phyloP scores from a whole-genome alignment of 2,113 vertebrate species.

The Rhizomys pruinosus region DNA sequence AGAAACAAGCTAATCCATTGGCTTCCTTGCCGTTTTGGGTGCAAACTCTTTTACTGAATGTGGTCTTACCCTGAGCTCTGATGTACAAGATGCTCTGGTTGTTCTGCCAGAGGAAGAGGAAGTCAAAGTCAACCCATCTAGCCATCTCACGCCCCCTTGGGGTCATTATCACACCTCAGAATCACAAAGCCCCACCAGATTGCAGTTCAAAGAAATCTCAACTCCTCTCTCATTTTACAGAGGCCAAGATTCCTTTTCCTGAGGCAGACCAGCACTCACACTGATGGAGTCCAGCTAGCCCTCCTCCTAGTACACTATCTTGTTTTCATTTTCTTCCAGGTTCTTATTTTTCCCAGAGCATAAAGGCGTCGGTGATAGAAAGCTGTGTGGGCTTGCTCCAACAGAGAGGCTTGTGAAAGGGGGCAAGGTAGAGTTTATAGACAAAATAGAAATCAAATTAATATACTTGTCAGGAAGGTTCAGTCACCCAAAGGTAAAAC shows the following conservation, averaged over 20 bases:
- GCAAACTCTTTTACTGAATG: background rate
- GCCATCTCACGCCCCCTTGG: no score
- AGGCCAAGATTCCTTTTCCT: background rate
- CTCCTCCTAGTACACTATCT: background rate
- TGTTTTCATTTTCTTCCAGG: background rate
- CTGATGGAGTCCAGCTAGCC: no score
- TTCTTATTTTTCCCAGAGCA: background rate
- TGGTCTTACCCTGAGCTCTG: background rate
- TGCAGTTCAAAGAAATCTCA: background rate
- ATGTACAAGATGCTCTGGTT: background rate
- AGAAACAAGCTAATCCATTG: background rate
- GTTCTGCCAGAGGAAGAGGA: background rate
- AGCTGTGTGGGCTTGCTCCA: background rate
- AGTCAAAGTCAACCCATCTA: background rate
- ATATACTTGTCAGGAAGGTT: background rate
- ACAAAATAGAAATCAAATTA: background rate
- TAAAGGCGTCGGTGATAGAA: background rate
- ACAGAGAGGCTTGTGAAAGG: accelerated
- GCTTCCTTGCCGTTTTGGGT: background rate
- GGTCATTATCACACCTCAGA: background rate
- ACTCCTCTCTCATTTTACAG: constrained; percentile 12
- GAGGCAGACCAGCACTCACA: background rate
- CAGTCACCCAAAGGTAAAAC: background rate
- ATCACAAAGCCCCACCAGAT: background rate
- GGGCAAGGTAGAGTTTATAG: background rate